Evolutionary conservation across 2,888 invertebrate genomes (phyloP).

Genomic region (Gymnoscelis rufifasciata): DNA sequence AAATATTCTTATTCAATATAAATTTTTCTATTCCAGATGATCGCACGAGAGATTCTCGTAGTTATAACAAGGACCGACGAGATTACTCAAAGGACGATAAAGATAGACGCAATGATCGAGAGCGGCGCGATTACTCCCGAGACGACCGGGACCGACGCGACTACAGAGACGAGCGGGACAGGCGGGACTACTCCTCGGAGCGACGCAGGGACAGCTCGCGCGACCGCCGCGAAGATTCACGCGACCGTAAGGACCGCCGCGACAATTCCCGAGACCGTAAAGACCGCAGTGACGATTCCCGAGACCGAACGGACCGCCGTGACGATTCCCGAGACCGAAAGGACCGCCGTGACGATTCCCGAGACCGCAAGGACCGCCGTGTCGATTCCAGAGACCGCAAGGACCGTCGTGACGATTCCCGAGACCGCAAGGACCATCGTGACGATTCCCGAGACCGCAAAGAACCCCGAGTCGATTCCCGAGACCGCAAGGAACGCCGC

Average conservation of each 20-base stretch:
- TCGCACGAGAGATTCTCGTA: conserved; percentile 61
- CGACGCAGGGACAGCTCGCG: conserved; percentile 41
- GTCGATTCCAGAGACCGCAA: conserved; percentile 28
- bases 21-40: conserved; percentile 41
- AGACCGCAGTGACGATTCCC: conserved; percentile 27
- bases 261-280: conserved; percentile 25
- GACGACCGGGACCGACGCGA: conserved; percentile 37
- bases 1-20: not conserved
- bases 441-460: conserved; percentile 30
- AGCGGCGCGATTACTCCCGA: conserved; percentile 38
- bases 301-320: conserved; percentile 29
- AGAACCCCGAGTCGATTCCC: conserved; percentile 27
- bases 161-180: conserved; percentile 35
- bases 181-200: conserved; percentile 37
- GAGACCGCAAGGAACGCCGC: conserved; percentile 36
- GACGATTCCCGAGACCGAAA: conserved; percentile 23
- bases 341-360: conserved; percentile 27
- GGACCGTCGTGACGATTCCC: conserved; percentile 30
- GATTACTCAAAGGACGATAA: conserved; percentile 59
- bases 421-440: conserved; percentile 19
- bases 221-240: conserved; percentile 16
- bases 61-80: conserved; percentile 59
- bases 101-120: conserved; percentile 42
- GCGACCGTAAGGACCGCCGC: conserved; percentile 29
- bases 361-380: conserved; percentile 27